phyloP scores from a whole-genome alignment of 2,113 vertebrate genomes.

The Tupaia tana region DNA sequence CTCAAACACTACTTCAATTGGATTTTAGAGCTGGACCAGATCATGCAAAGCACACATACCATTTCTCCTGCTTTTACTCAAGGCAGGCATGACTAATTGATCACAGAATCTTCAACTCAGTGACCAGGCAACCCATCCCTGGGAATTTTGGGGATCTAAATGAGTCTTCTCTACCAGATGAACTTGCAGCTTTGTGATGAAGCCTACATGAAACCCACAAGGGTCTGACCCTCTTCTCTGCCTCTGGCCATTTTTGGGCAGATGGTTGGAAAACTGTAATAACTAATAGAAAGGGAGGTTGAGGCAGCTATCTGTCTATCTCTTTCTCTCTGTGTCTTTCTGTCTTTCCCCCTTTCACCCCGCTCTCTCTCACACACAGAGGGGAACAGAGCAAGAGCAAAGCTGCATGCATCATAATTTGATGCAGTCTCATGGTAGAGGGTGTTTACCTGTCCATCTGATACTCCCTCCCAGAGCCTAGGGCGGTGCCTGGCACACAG shows the following conservation, averaged over 20 bases:
- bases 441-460: fast-evolving
- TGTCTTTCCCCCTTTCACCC: neutral
- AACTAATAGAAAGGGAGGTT: fast-evolving
- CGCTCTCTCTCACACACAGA: no score
- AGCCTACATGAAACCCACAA: neutral
- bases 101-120: neutral
- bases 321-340: neutral
- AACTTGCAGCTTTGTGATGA: neutral
- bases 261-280: neutral
- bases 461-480: fast-evolving
- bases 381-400: neutral
- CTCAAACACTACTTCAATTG: neutral
- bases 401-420: fast-evolving
- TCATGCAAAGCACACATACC: fast-evolving
- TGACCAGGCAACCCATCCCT: neutral
- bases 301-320: neutral
- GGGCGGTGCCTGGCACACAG: neutral
- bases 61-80: fast-evolving
- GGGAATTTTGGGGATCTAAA: neutral
- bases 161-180: neutral
- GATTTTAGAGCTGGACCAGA: neutral
- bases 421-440: fast-evolving
- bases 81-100: neutral
- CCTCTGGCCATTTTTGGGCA: neutral
- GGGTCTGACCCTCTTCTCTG: neutral